Conservation (phyloP, 2,113 vertebrate genomes). For the Aptenodytes patagonicus region DNA sequence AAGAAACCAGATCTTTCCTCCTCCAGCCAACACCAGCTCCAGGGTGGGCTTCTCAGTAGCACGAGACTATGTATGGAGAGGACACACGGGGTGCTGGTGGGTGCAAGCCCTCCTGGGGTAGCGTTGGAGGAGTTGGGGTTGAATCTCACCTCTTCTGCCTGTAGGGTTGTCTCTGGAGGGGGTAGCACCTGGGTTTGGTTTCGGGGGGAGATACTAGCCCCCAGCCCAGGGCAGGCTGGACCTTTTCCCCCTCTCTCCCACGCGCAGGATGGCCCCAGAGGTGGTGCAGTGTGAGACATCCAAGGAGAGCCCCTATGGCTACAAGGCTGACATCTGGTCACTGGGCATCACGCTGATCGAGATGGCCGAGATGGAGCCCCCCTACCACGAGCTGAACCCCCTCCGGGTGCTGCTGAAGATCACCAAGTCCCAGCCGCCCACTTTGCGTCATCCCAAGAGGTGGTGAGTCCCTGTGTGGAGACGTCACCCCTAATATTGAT, state of each 20-base stretch:
- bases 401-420: constrained; percentile 75
- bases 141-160: neutral
- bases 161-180: neutral
- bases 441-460: constrained; percentile 46
- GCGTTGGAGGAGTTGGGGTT: neutral
- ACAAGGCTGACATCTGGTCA: constrained; percentile 76
- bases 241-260: neutral
- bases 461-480: constrained; percentile 28
- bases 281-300: constrained; percentile 75
- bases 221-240: neutral
- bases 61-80: neutral
- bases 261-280: constrained; percentile 74
- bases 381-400: constrained; percentile 75
- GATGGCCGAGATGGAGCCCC: constrained; percentile 75
- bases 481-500: fast-evolving
- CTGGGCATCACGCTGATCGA: constrained; percentile 77
- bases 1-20: neutral
- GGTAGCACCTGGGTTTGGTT: neutral
- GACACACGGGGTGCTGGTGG: neutral
- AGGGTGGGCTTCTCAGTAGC: neutral
- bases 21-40: neutral
- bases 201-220: neutral
- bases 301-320: constrained; percentile 72
- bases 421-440: constrained; percentile 68
- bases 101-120: no score